phyloP scores from a whole-genome alignment of 2,797 vertebrate species.

The Erethizon dorsatum region DNA sequence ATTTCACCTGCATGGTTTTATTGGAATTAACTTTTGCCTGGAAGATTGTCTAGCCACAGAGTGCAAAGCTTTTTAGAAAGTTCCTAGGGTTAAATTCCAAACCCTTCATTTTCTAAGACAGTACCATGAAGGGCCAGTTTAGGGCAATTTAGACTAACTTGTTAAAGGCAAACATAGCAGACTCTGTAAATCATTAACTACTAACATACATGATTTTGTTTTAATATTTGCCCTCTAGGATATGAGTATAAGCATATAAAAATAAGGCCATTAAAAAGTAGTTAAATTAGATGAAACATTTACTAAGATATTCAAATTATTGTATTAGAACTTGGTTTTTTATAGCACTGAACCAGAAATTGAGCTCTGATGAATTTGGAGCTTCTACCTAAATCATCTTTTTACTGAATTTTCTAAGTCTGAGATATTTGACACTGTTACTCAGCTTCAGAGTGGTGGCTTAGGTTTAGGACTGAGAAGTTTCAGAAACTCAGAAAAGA shows the following conservation, averaged over 20 bases:
- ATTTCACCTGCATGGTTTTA: background rate
- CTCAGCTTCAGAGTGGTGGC: background rate
- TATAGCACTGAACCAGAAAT: background rate
- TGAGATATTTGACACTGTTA: background rate
- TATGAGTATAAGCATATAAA: background rate
- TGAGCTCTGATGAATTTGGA: background rate
- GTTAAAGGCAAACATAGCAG: background rate
- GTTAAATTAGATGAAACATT: background rate
- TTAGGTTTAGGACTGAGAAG: conserved; percentile 43
- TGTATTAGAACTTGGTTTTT: background rate
- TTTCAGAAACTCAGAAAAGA: background rate
- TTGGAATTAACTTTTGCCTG: conserved; percentile 4
- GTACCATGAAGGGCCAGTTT: background rate
- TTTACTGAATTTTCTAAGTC: background rate
- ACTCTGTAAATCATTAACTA: background rate
- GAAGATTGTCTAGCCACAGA: background rate
- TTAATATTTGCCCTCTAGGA: background rate
- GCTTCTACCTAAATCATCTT: background rate
- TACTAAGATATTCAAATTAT: background rate
- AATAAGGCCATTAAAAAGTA: background rate
- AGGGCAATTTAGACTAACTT: background rate
- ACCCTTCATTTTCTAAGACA: background rate
- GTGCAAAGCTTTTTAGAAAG: background rate
- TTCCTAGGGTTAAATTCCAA: conserved; percentile 44
- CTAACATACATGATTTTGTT: background rate